Conservation (phyloP, 2,113 vertebrate genomes). For the Piaya cayana region DNA sequence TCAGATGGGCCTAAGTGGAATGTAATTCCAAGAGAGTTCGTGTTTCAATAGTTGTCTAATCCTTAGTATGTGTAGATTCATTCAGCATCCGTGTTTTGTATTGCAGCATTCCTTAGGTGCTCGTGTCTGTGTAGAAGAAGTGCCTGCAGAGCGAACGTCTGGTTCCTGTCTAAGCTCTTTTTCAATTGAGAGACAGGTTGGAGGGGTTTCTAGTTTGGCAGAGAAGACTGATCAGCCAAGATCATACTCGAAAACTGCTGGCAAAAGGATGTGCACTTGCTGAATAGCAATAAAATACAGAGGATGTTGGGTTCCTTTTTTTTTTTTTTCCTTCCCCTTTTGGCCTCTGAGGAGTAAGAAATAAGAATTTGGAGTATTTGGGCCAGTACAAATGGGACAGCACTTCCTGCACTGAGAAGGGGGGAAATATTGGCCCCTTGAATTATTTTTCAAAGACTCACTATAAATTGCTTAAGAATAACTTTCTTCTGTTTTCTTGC, state of each 20-base stretch:
- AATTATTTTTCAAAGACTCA: background rate
- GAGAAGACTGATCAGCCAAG: background rate
- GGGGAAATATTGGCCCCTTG: background rate
- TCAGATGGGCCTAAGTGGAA: background rate
- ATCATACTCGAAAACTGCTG: background rate
- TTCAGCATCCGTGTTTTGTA: constrained; percentile 42
- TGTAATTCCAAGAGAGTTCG: background rate
- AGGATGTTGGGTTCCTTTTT: background rate
- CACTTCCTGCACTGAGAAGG: background rate
- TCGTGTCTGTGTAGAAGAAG: constrained; percentile 37
- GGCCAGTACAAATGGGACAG: background rate
- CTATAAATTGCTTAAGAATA: background rate
- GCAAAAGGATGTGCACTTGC: background rate
- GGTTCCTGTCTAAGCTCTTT: constrained; percentile 54
- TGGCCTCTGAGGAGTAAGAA: background rate
- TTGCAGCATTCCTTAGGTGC: constrained; percentile 60
- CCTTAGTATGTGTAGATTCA: constrained; percentile 16
- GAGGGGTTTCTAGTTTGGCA: constrained; percentile 8
- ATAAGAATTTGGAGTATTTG: background rate
- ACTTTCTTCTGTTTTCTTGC: background rate
- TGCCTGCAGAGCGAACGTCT: constrained; percentile 11
- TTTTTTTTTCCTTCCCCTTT: background rate
- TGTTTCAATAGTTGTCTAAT: constrained; percentile 20
- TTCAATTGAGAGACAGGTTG: constrained; percentile 48
- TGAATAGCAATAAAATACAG: background rate